These are phyloP conservation scores for Merops nubicus DNA, from an alignment of 2,113 vertebrate genomes.

Conservation along the genomic window DNA sequence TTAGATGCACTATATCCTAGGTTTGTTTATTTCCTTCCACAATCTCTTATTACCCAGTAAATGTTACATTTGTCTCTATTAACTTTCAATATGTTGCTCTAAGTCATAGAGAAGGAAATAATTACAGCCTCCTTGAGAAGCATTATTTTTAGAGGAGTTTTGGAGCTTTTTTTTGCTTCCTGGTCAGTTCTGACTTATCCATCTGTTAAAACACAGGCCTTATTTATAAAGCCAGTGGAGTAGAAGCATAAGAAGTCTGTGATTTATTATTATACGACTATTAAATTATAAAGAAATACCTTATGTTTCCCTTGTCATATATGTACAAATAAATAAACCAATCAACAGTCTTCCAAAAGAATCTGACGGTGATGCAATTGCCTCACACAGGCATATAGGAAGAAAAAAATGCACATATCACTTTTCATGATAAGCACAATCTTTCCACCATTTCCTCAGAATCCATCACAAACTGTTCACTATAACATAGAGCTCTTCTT, in stretches of 20 bases:
- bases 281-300: not conserved
- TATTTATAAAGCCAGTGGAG: not conserved
- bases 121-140: conserved; percentile 46
- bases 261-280: not conserved
- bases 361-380: not conserved
- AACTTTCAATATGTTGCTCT: conserved; percentile 66
- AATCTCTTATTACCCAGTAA: conserved; percentile 80
- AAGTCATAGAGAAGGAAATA: conserved; percentile 66
- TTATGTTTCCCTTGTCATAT: not conserved
- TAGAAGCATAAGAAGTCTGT: not conserved
- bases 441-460: not conserved
- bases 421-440: not conserved
- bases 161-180: not conserved
- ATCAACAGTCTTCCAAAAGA: not conserved
- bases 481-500: not conserved
- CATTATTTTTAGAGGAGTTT: conserved; percentile 20
- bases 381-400: not conserved
- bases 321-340: conserved; percentile 7
- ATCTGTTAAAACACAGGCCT: not conserved
- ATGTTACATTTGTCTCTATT: conserved; percentile 81
- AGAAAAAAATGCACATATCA: not conserved
- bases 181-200: conserved; percentile 13
- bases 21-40: conserved; percentile 88
- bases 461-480: not conserved
- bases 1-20: conserved; percentile 88